These are phyloP conservation scores for Stictocephala bisonia DNA, from an alignment of 2,888 invertebrate species.

Conservation along the genomic window DNA sequence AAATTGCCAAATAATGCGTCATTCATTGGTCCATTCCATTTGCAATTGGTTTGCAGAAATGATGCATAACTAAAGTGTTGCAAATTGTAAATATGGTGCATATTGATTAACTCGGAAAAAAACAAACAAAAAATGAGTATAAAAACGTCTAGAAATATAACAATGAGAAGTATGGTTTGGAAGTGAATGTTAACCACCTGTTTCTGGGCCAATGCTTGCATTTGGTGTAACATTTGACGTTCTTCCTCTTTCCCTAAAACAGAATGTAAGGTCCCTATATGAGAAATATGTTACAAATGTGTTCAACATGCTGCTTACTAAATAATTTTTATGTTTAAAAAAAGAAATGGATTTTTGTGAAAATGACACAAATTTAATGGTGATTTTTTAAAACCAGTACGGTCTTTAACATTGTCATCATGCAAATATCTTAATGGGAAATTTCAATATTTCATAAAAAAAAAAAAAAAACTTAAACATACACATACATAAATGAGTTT, in stretches of 20 bases:
- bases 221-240: slow-evolving; percentile 95
- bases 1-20: not conserved
- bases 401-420: no score
- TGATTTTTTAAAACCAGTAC: no score
- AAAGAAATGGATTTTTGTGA: no score
- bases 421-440: no score
- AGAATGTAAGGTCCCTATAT: slow-evolving; percentile 60
- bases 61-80: slow-evolving; percentile 41
- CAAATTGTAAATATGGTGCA: slow-evolving; percentile 47
- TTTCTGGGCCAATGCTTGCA: slow-evolving; percentile 96
- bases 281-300: no score
- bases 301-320: no score
- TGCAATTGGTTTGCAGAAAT: slow-evolving; percentile 37
- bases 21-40: slow-evolving; percentile 34
- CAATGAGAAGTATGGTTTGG: slow-evolving; percentile 51
- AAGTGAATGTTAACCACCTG: slow-evolving; percentile 75
- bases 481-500: no score
- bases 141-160: slow-evolving; percentile 24
- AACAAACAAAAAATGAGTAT: slow-evolving; percentile 39
- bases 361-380: no score
- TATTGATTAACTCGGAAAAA: slow-evolving; percentile 46
- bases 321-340: no score
- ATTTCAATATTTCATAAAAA: no score
- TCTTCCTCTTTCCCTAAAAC: slow-evolving; percentile 95
- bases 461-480: no score